These are phyloP conservation scores for Lasioglossum albipes DNA, from an alignment of 1,140 invertebrate genomes.

Conservation along the genomic window DNA sequence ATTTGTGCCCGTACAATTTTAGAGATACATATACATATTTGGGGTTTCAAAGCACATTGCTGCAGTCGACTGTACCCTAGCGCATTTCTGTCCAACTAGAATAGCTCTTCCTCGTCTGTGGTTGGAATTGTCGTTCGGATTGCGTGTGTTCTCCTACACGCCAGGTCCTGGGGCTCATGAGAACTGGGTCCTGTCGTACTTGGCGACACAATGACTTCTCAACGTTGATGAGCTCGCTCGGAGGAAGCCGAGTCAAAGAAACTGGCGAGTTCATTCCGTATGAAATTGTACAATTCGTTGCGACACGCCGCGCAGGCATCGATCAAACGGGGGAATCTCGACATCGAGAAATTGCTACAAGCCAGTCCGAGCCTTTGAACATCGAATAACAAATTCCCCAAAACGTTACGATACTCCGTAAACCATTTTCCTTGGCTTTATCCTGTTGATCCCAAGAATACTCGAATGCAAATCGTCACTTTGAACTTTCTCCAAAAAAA, in stretches of 20 bases:
- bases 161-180: slow-evolving; percentile 10
- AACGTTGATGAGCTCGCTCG: background rate
- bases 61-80: background rate
- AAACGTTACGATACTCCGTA: too few species aligned
- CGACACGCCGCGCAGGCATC: too few species aligned
- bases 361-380: too few species aligned
- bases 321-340: too few species aligned
- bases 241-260: background rate
- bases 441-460: too few species aligned
- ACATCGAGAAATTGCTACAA: too few species aligned
- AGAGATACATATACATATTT: too few species aligned
- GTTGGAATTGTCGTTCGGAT: background rate
- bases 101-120: background rate
- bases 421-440: too few species aligned
- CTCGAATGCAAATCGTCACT: too few species aligned
- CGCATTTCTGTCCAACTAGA: background rate
- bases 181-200: slow-evolving; percentile 28
- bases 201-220: slow-evolving; percentile 34
- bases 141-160: slow-evolving; percentile 1
- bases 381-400: too few species aligned
- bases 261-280: background rate
- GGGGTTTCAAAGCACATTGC: background rate
- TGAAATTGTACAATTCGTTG: background rate
- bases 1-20: too few species aligned
- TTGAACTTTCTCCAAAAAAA: too few species aligned